Conservation (phyloP, 1,140 invertebrate genomes). For the Mycetomoellerius zeteki region DNA sequence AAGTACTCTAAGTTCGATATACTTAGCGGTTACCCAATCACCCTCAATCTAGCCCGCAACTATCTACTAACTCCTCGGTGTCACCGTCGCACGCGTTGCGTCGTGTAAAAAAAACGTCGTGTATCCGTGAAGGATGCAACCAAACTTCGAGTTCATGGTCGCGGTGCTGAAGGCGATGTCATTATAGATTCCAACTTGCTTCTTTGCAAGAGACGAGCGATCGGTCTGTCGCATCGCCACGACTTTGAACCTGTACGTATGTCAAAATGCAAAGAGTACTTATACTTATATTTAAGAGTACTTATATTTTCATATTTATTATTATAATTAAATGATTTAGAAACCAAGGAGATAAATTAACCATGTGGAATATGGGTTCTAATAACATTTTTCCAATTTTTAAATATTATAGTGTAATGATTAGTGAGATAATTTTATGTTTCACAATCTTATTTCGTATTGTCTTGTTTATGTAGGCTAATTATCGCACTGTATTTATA, state of each 20-base stretch:
- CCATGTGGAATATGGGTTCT: too few species aligned
- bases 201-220: conserved; percentile 22
- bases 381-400: too few species aligned
- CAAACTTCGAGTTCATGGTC: conserved; percentile 64
- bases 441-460: too few species aligned
- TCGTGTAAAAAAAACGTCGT: conserved; percentile 58
- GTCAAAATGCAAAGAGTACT: conserved; percentile 11
- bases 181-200: conserved; percentile 59
- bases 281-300: too few species aligned
- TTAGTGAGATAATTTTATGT: too few species aligned
- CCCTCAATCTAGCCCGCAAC: conserved; percentile 74
- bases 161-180: conserved; percentile 44
- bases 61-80: conserved; percentile 75
- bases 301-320: neutral
- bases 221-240: conserved; percentile 14
- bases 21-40: conserved; percentile 78
- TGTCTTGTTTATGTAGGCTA: too few species aligned
- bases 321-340: neutral
- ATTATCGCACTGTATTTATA: too few species aligned
- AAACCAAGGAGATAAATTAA: too few species aligned
- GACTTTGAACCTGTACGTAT: neutral
- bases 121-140: conserved; percentile 45
- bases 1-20: conserved; percentile 78
- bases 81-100: conserved; percentile 57
- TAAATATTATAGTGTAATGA: too few species aligned